These are phyloP conservation scores for Ceratina japonica DNA, from an alignment of 1,140 invertebrate species.

Conservation along the genomic window DNA sequence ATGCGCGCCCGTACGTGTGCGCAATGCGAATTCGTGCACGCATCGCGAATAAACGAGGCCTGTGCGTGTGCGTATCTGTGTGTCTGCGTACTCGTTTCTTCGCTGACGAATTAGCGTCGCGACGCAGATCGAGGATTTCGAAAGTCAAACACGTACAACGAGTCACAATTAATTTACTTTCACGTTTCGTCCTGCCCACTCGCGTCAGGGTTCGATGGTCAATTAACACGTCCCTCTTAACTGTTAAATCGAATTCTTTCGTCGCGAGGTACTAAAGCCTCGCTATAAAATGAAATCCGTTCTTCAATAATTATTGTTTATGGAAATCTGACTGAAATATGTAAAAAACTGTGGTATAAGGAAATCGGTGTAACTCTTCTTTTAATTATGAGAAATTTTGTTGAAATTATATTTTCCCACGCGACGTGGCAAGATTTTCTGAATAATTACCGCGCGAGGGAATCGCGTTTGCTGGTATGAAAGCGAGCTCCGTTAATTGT, in stretches of 20 bases:
- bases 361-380: too few relatives aligned
- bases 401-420: neutral
- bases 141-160: neutral
- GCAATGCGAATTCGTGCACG: constrained; percentile 30
- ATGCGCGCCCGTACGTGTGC: neutral
- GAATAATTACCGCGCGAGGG: neutral
- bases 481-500: constrained; percentile 46
- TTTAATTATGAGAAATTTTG: too few relatives aligned
- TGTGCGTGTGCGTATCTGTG: too few relatives aligned
- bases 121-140: neutral
- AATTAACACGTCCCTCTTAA: neutral
- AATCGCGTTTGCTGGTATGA: constrained; percentile 11
- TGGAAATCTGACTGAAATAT: neutral
- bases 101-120: constrained; percentile 10
- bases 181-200: neutral
- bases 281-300: neutral
- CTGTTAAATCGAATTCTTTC: neutral
- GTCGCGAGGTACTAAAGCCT: neutral
- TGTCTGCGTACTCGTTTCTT: constrained; percentile 22
- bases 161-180: neutral
- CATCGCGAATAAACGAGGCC: constrained; percentile 16
- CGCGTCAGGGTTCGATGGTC: neutral
- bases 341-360: too few relatives aligned
- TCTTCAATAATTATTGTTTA: neutral
- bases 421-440: neutral